A percentile compares a stretch with the other conserved stretches of the same genome.
These are phyloP conservation scores for Flabesymbios commensalis DNA, from an alignment of 2,888 invertebrate species.

Conservation along the genomic window DNA sequence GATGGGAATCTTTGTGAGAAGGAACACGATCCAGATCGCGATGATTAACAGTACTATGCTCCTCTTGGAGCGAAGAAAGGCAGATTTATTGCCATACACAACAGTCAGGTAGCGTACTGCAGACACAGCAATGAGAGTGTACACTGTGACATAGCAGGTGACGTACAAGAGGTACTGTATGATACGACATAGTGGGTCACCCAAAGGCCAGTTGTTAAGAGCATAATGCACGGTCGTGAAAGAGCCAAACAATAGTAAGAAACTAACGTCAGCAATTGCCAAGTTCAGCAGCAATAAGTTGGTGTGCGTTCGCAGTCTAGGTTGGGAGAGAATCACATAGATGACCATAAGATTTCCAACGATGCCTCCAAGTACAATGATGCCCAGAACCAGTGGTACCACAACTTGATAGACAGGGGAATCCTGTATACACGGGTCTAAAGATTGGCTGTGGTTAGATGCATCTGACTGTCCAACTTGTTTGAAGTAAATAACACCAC, in stretches of 20 bases:
- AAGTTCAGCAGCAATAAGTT: slow-evolving; percentile 29
- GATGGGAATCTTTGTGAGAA: slow-evolving; percentile 24
- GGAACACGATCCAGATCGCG: slow-evolving; percentile 21
- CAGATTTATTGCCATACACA: slow-evolving; percentile 3
- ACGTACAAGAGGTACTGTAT: slow-evolving; percentile 30
- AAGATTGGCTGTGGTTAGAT: too few relatives aligned
- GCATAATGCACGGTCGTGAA: slow-evolving; percentile 26
- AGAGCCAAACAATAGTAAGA: slow-evolving; percentile 21
- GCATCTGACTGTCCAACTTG: too few relatives aligned
- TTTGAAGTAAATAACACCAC: too few relatives aligned
- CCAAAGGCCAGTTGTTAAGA: slow-evolving; percentile 24
- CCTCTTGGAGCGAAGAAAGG: background rate
- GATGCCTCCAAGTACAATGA: slow-evolving; percentile 16
- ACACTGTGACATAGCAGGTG: slow-evolving; percentile 25
- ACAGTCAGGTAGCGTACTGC: slow-evolving; percentile 24
- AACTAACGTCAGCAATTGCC: slow-evolving; percentile 24
- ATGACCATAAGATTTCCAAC: slow-evolving; percentile 25
- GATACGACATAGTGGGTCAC: slow-evolving; percentile 23
- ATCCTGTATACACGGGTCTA: too few relatives aligned
- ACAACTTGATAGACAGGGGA: slow-evolving; percentile 13
- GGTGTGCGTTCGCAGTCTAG: slow-evolving; percentile 20
- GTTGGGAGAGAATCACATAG: slow-evolving; percentile 15
- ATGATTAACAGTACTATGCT: slow-evolving; percentile 11
- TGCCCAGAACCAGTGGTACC: slow-evolving; percentile 15
- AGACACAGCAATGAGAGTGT: slow-evolving; percentile 26